Conservation (phyloP, 2,113 vertebrate species). For the Sapayoa aenigma region DNA sequence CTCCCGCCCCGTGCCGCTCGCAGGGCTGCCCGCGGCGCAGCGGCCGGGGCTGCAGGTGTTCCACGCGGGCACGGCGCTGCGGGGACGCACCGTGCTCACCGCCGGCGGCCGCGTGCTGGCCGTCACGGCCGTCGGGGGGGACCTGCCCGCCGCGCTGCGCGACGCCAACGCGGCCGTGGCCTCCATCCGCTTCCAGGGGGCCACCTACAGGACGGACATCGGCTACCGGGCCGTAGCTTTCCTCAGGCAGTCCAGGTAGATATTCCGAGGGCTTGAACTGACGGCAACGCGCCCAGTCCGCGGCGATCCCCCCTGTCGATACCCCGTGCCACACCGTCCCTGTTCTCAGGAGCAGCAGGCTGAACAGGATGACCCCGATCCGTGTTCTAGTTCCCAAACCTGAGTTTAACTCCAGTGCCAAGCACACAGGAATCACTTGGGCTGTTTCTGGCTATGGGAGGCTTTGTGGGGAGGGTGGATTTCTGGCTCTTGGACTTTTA, state of each 20-base stretch:
- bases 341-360: not conserved
- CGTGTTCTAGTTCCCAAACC: not conserved
- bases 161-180: constrained; percentile 83
- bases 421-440: not conserved
- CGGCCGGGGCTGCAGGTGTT: constrained; percentile 87
- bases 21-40: constrained; percentile 82
- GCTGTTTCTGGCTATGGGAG: not conserved
- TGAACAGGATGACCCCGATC: not conserved
- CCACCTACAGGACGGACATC: constrained; percentile 87
- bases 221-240: constrained; percentile 84
- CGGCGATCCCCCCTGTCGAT: too few relatives aligned
- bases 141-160: constrained; percentile 77
- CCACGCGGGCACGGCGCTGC: constrained; percentile 87
- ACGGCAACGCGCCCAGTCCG: not conserved
- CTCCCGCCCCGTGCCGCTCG: too few relatives aligned
- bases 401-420: not conserved
- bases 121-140: constrained; percentile 80
- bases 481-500: not conserved
- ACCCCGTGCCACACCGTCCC: not conserved
- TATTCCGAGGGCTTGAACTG: not conserved
- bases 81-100: constrained; percentile 81
- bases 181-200: constrained; percentile 81
- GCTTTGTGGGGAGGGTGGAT: not conserved
- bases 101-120: constrained; percentile 90
- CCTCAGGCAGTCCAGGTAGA: constrained; percentile 84